These are phyloP conservation scores for Schizopygopsis malacanthus DNA, from an alignment of 2,797 vertebrate species.

Conservation along the genomic window DNA sequence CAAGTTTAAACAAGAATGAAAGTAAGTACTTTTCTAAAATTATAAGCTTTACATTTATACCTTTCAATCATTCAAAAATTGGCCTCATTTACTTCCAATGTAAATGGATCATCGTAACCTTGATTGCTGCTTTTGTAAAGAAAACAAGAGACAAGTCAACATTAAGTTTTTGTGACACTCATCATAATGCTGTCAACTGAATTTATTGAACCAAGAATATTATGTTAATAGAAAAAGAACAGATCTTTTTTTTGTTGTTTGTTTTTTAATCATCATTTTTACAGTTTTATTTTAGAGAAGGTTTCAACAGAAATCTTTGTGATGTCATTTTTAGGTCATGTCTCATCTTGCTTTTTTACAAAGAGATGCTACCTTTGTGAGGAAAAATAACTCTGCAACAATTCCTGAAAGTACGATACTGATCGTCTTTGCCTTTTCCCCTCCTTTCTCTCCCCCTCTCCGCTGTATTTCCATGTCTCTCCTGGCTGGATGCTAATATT, in stretches of 20 bases:
- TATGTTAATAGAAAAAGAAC: neutral
- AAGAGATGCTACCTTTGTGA: constrained; percentile 4
- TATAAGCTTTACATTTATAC: neutral
- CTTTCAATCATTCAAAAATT: neutral
- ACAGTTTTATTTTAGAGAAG: neutral
- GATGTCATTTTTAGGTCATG: constrained; percentile 34
- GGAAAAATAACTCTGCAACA: neutral
- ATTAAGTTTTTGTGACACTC: neutral
- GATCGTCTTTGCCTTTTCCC: constrained; percentile 61
- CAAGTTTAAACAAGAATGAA: neutral
- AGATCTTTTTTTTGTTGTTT: neutral
- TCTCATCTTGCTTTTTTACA: constrained; percentile 28
- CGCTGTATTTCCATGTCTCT: constrained; percentile 63
- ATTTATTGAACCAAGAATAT: neutral
- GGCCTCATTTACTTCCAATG: too few species aligned
- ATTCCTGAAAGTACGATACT: constrained; percentile 64
- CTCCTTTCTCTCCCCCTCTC: constrained; percentile 52
- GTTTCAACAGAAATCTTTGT: constrained; percentile 33
- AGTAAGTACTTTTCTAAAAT: neutral
- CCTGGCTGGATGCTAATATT: constrained; percentile 75
- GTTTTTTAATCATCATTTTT: constrained; percentile 34
- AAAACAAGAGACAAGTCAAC: neutral
- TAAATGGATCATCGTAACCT: neutral
- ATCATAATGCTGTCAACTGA: neutral
- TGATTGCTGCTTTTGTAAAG: too few species aligned